These are phyloP conservation scores for Sipha flava DNA, from an alignment of 1,140 invertebrate species.

Conservation along the genomic window DNA sequence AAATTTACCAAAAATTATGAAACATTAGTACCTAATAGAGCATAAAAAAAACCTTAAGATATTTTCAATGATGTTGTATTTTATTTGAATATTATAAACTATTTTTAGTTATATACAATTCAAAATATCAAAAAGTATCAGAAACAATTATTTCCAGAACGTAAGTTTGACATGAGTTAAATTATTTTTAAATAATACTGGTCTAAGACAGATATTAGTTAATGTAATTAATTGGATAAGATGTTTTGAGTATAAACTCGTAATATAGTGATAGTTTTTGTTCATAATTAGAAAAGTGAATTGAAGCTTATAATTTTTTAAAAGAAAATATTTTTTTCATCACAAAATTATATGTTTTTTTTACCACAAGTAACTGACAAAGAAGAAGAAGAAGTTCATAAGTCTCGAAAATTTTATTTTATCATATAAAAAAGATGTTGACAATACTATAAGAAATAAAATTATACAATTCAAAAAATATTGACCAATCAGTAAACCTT, in stretches of 20 bases:
- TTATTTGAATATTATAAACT: too few species aligned
- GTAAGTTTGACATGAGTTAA: too few species aligned
- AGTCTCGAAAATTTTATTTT: not conserved
- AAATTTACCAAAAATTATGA: too few species aligned
- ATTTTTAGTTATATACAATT: too few species aligned
- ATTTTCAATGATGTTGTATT: too few species aligned
- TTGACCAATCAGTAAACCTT: not conserved
- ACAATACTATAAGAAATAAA: not conserved
- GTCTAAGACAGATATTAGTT: too few species aligned
- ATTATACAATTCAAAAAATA: not conserved
- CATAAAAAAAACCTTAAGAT: too few species aligned
- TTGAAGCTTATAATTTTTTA: not conserved
- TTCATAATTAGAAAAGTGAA: not conserved
- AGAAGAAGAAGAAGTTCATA: not conserved
- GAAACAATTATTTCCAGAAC: too few species aligned
- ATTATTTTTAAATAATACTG: too few species aligned
- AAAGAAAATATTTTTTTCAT: not conserved
- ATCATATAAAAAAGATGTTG: not conserved
- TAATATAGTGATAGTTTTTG: not conserved
- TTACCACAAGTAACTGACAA: not conserved
- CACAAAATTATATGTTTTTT: not conserved
- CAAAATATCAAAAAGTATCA: too few species aligned
- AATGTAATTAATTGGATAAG: too few species aligned
- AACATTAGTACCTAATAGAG: too few species aligned
- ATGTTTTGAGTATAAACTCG: not conserved